These are phyloP conservation scores for Chrysemys picta DNA, from an alignment of 2,113 vertebrate genomes.

Conservation along the genomic window DNA sequence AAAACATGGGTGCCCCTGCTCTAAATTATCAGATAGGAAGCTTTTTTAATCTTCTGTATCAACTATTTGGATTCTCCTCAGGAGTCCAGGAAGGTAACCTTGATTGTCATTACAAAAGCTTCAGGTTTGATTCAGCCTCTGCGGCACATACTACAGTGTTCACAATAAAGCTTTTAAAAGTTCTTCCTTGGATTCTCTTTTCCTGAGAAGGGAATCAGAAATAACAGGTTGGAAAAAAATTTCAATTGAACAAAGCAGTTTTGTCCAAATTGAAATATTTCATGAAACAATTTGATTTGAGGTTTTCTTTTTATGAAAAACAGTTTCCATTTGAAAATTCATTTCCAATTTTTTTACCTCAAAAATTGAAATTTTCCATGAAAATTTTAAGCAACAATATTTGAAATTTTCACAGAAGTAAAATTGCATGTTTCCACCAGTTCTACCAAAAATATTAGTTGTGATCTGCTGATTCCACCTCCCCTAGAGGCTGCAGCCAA, in stretches of 20 bases:
- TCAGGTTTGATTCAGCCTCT: neutral
- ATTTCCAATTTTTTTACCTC: neutral
- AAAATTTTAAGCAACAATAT: neutral
- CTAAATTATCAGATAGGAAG: neutral
- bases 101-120: neutral
- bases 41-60: neutral
- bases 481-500: neutral
- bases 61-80: neutral
- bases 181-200: neutral
- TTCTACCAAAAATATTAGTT: neutral
- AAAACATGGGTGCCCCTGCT: conserved; percentile 14
- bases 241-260: neutral
- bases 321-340: neutral
- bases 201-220: conserved; percentile 27
- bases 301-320: neutral
- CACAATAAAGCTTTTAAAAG: conserved; percentile 18
- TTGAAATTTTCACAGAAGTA: neutral
- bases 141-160: neutral
- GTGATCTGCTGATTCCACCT: neutral
- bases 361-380: neutral
- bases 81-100: neutral
- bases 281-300: neutral
- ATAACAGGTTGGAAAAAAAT: conserved; percentile 15
- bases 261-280: neutral
- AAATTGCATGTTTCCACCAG: neutral